phyloP scores from a whole-genome alignment of 2,888 invertebrate species.

The Pilophorus perplexus region DNA sequence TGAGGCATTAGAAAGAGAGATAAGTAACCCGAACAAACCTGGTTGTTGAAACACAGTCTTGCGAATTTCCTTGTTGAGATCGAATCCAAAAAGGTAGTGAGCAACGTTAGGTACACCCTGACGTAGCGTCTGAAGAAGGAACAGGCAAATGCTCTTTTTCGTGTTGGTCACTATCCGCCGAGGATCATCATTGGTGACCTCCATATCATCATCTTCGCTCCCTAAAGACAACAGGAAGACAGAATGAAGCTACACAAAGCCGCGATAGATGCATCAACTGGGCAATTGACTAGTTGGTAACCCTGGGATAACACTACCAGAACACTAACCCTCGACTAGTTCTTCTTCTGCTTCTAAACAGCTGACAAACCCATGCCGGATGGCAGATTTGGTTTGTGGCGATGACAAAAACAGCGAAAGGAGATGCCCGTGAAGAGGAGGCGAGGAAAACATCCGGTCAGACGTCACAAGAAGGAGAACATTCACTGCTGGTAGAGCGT shows the following conservation, averaged over 20 bases:
- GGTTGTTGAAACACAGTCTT: slow-evolving; percentile 78
- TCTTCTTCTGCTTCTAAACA: slow-evolving; percentile 69
- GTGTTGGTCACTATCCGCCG: slow-evolving; percentile 53
- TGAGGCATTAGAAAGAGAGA: neutral
- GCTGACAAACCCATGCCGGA: slow-evolving; percentile 82
- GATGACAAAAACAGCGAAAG: slow-evolving; percentile 70
- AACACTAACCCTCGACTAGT: slow-evolving; percentile 50
- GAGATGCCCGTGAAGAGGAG: slow-evolving; percentile 67
- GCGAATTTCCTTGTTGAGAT: slow-evolving; percentile 71
- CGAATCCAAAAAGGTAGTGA: slow-evolving; percentile 85
- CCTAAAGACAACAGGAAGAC: neutral
- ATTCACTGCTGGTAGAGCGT: slow-evolving; percentile 66
- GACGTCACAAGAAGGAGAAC: slow-evolving; percentile 67
- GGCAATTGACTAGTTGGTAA: no score
- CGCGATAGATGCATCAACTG: neutral
- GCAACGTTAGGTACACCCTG: slow-evolving; percentile 81
- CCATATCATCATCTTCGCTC: slow-evolving; percentile 43
- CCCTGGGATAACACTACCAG: no score
- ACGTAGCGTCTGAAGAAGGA: slow-evolving; percentile 73
- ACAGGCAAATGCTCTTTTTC: slow-evolving; percentile 69
- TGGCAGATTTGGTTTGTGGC: slow-evolving; percentile 58
- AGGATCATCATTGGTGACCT: slow-evolving; percentile 52
- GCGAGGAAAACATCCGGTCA: slow-evolving; percentile 55
- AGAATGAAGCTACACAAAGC: neutral
- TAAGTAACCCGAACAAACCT: neutral